Percentiles rank a stretch among this genome's conserved stretches.
Evolutionary conservation across 2,888 invertebrate genomes (phyloP).

Genomic region (Acrocera orbiculus): DNA sequence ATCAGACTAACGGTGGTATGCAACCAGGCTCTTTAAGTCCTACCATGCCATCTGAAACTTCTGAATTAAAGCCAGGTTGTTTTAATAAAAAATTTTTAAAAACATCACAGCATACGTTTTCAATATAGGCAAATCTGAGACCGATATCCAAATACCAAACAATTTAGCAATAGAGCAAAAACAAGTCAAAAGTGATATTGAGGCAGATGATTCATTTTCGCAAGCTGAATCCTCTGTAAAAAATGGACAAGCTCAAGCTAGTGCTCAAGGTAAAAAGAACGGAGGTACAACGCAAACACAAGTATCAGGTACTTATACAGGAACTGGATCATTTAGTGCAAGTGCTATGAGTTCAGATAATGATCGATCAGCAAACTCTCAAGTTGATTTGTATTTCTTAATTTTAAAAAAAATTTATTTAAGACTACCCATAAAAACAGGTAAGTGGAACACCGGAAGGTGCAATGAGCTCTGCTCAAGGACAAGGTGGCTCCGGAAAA

Average conservation of each 20-base stretch:
- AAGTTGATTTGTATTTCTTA: slow-evolving; percentile 18
- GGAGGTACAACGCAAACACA: slow-evolving; percentile 65
- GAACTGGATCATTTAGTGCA: slow-evolving; percentile 63
- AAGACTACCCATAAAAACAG: slow-evolving; percentile 18
- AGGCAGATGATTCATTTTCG: slow-evolving; percentile 49
- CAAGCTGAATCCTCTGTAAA: slow-evolving; percentile 40
- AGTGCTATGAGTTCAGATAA: slow-evolving; percentile 63
- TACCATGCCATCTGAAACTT: too few relatives aligned
- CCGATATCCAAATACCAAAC: too few relatives aligned
- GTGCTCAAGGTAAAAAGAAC: slow-evolving; percentile 56
- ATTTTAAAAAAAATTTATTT: background rate
- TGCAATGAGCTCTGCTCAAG: slow-evolving; percentile 57
- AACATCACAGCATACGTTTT: too few relatives aligned
- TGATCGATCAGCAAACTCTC: slow-evolving; percentile 48
- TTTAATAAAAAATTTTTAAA: too few relatives aligned
- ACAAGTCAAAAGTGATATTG: too few relatives aligned
- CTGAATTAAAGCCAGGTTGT: too few relatives aligned
- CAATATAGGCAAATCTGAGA: too few relatives aligned
- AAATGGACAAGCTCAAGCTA: slow-evolving; percentile 57
- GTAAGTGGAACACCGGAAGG: slow-evolving; percentile 56
- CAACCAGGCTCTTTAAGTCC: too few relatives aligned
- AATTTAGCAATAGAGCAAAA: too few relatives aligned
- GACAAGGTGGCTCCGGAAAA: slow-evolving; percentile 52
- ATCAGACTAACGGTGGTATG: background rate
- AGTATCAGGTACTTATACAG: slow-evolving; percentile 62